Percentiles rank a stretch among this genome's conserved stretches.
Conservation (phyloP, 2,888 invertebrate genomes). For the Eilema caniola region DNA sequence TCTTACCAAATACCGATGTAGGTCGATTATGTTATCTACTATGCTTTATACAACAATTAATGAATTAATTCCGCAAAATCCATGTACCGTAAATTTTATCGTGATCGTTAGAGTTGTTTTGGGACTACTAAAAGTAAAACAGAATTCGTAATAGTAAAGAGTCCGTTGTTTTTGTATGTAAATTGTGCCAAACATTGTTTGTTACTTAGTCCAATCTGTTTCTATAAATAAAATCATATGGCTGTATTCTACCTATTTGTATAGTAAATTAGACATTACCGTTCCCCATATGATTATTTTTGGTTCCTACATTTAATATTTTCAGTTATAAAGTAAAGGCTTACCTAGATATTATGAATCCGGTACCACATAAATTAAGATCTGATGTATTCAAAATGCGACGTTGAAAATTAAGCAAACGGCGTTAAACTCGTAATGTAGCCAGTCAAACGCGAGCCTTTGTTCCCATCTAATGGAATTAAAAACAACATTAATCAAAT, state of each 20-base stretch:
- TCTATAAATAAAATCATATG: background rate
- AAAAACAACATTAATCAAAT: slow-evolving; percentile 3
- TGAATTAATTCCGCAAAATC: background rate
- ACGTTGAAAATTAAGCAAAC: background rate
- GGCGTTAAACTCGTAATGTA: background rate
- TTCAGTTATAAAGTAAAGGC: background rate
- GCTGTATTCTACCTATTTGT: background rate
- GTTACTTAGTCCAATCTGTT: too few species aligned
- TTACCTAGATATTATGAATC: background rate
- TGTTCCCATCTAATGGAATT: background rate
- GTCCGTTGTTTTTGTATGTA: background rate
- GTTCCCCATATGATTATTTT: too few species aligned
- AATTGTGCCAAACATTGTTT: background rate
- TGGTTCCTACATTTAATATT: background rate
- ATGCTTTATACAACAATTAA: background rate
- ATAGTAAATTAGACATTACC: background rate
- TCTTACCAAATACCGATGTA: too few species aligned
- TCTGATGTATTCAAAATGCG: background rate
- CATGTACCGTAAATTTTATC: background rate
- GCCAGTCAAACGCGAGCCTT: background rate
- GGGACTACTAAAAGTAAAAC: background rate
- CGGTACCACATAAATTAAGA: background rate
- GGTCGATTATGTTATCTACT: background rate
- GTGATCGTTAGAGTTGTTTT: background rate
- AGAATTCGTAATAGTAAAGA: background rate